A percentile compares a stretch with the other conserved stretches of the same genome.
phyloP scores from a whole-genome alignment of 1,140 invertebrate species.

The Sycobia sp. region DNA sequence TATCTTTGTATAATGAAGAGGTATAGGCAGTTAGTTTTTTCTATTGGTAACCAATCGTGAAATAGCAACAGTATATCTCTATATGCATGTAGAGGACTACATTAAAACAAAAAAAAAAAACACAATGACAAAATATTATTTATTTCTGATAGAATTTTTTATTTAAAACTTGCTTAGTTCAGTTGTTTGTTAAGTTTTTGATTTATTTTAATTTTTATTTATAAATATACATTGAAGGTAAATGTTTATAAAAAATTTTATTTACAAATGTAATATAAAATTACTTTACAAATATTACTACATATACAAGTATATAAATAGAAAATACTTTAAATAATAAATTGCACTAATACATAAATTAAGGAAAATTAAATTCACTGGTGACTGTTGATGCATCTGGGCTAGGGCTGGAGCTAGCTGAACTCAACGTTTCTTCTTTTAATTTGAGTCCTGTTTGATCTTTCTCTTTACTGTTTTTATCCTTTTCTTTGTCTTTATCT shows the following conservation, averaged over 20 bases:
- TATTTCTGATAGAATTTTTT: too few relatives aligned
- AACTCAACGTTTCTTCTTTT: conserved; percentile 69
- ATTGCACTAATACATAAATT: conserved; percentile 28
- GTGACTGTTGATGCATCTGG: conserved; percentile 54
- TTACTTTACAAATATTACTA: conserved; percentile 15
- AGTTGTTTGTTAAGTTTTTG: too few relatives aligned
- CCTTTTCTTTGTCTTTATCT: conserved; percentile 57
- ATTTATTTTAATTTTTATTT: not conserved
- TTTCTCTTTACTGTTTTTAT: conserved; percentile 60
- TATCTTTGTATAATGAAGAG: too few relatives aligned
- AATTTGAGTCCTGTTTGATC: conserved; percentile 53
- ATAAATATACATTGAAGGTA: conserved; percentile 1
- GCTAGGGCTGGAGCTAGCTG: conserved; percentile 69
- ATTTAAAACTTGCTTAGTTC: too few relatives aligned
- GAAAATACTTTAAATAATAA: conserved; percentile 8
- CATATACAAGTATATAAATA: conserved; percentile 28
- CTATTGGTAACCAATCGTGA: too few relatives aligned
- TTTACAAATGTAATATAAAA: conserved; percentile 25
- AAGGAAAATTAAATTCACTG: conserved; percentile 53
- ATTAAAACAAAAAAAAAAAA: too few relatives aligned
- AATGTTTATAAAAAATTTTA: conserved; percentile 20
- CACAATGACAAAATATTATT: too few relatives aligned
- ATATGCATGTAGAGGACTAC: too few relatives aligned
- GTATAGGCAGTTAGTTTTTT: too few relatives aligned
- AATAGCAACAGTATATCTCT: too few relatives aligned